phyloP scores from a whole-genome alignment of 2,113 vertebrate species.

The Chunga burmeisteri region DNA sequence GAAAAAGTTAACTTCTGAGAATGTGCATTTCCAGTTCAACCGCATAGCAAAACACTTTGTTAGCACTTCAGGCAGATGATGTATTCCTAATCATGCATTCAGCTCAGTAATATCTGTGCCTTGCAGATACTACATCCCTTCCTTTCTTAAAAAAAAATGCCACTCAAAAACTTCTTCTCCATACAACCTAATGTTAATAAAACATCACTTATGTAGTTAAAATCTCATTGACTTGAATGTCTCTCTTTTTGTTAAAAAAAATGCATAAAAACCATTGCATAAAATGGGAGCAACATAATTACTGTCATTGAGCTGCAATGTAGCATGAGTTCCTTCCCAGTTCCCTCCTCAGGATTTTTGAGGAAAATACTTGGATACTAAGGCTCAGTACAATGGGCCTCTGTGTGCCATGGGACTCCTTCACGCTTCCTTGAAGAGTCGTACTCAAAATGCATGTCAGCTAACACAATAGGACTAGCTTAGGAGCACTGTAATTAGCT shows the following conservation, averaged over 20 bases:
- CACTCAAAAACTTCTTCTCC: neutral
- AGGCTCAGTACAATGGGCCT: neutral
- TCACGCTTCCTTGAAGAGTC: neutral
- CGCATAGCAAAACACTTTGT: neutral
- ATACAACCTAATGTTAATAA: neutral
- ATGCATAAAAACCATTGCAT: neutral
- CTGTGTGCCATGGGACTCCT: neutral
- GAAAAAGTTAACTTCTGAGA: neutral
- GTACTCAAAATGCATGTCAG: neutral
- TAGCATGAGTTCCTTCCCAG: neutral
- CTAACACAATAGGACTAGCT: neutral
- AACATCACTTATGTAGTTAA: neutral
- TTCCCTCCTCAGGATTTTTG: neutral
- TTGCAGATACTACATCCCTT: neutral
- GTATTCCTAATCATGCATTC: neutral
- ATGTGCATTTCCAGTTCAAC: neutral
- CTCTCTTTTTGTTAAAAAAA: neutral
- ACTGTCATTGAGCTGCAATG: neutral
- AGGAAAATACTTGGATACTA: neutral
- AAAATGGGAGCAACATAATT: neutral
- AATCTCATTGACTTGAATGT: neutral
- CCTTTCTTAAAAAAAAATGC: neutral
- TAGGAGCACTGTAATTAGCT: neutral
- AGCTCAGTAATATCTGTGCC: neutral
- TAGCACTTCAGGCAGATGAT: neutral